phyloP scores from a whole-genome alignment of 2,113 vertebrate species.

The Eidolon helvum region DNA sequence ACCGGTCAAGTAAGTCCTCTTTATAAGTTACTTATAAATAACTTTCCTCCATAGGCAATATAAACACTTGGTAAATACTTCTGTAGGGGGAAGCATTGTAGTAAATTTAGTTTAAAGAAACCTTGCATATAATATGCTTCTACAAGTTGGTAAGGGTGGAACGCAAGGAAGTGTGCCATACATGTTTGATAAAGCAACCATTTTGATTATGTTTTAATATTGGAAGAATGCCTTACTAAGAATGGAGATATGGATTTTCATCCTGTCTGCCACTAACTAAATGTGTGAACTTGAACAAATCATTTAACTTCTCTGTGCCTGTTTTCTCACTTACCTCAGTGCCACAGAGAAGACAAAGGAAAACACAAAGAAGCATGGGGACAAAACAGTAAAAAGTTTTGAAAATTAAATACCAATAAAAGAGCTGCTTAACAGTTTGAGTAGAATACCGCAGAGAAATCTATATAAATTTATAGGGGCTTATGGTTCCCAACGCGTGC shows the following conservation, averaged over 20 bases:
- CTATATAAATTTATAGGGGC: not conserved
- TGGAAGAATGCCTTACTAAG: not conserved
- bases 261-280: not conserved
- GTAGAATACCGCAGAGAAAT: not conserved
- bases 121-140: not conserved
- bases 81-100: conserved; percentile 21
- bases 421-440: not conserved
- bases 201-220: not conserved
- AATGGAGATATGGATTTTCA: not conserved
- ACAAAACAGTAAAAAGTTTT: not conserved
- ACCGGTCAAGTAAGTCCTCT: conserved; percentile 71
- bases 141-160: not conserved
- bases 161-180: not conserved
- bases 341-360: not conserved
- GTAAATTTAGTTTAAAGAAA: conserved; percentile 60
- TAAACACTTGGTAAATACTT: conserved; percentile 75
- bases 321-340: not conserved
- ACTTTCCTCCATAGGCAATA: conserved; percentile 66
- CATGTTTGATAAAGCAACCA: not conserved
- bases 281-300: not conserved
- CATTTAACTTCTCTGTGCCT: not conserved
- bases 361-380: not conserved
- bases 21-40: conserved; percentile 77
- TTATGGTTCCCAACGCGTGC: not conserved
- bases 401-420: not conserved